These are phyloP conservation scores for Danionella dracula DNA, from an alignment of 2,797 vertebrate species.

Conservation along the genomic window DNA sequence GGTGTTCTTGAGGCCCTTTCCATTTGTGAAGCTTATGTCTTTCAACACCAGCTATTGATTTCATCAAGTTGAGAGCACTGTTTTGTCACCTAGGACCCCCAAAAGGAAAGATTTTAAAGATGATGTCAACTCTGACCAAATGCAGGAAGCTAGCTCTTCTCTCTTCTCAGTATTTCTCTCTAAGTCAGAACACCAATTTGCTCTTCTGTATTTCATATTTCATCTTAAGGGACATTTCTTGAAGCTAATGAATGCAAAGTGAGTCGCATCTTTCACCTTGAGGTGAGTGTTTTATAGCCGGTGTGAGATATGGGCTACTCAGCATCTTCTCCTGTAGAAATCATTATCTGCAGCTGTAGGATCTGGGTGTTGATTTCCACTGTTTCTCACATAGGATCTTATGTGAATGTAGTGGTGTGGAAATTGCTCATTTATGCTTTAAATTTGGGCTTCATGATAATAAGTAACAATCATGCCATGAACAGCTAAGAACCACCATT, in stretches of 20 bases:
- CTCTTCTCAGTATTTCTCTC: not conserved
- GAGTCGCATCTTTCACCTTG: conserved; percentile 68
- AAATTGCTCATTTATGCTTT: no score
- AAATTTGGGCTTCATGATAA: no score
- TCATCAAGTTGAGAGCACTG: not conserved
- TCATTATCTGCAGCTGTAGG: conserved; percentile 67
- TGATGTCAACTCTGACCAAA: not conserved
- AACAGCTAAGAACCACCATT: no score
- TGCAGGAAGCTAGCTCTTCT: not conserved
- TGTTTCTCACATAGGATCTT: conserved; percentile 24
- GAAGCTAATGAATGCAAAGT: conserved; percentile 50
- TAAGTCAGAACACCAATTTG: not conserved
- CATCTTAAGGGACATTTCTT: conserved; percentile 3
- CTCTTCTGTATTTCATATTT: conserved; percentile 28
- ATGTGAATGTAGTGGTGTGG: no score
- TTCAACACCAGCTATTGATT: not conserved
- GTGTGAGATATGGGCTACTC: conserved; percentile 48
- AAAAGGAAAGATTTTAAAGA: not conserved
- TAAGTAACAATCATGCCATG: no score
- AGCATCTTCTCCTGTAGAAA: conserved; percentile 56
- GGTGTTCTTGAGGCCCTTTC: not conserved
- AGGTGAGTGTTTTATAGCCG: conserved; percentile 64
- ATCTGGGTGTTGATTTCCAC: conserved; percentile 59
- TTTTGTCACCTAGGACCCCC: not conserved
- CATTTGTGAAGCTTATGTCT: conserved; percentile 5